Percentiles rank a stretch among this genome's conserved stretches.
These are phyloP conservation scores for Lagodon rhomboides DNA, from an alignment of 2,797 vertebrate genomes.

Conservation along the genomic window DNA sequence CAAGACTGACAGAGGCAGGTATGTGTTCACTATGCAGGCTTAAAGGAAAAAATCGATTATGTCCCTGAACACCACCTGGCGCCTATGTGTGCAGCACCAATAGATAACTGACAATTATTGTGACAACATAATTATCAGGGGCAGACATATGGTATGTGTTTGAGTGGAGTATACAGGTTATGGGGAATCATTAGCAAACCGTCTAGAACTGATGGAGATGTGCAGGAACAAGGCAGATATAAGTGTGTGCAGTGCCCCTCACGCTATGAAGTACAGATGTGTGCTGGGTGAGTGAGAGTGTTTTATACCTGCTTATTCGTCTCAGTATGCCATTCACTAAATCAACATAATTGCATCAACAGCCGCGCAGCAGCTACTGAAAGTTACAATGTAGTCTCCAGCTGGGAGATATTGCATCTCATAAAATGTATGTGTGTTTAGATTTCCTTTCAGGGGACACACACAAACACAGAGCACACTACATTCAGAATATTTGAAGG, in stretches of 20 bases:
- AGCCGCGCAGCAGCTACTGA: constrained; percentile 1
- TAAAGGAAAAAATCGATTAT: constrained; percentile 22
- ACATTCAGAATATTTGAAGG: not conserved
- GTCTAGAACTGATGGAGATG: not conserved
- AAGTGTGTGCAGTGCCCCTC: not conserved
- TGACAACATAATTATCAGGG: constrained; percentile 6
- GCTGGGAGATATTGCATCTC: not conserved
- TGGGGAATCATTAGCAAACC: constrained; percentile 6
- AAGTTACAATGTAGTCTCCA: not conserved
- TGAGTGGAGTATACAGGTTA: not conserved
- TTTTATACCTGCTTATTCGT: not conserved
- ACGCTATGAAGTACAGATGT: not conserved
- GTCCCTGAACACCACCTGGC: constrained; percentile 19
- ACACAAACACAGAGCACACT: not conserved
- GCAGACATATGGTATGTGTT: not conserved
- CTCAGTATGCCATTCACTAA: not conserved
- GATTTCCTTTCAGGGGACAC: not conserved
- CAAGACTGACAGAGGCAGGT: constrained; percentile 5
- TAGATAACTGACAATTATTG: constrained; percentile 3
- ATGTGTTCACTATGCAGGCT: not conserved
- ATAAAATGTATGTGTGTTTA: not conserved
- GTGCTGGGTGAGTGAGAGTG: not conserved
- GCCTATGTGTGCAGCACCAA: constrained; percentile 6
- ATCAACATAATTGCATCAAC: not conserved
- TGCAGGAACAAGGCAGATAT: not conserved